Percentiles rank a stretch among this genome's conserved stretches.
Evolutionary conservation across 2,888 invertebrate species (phyloP).

Genomic region (Torymus auratus): DNA sequence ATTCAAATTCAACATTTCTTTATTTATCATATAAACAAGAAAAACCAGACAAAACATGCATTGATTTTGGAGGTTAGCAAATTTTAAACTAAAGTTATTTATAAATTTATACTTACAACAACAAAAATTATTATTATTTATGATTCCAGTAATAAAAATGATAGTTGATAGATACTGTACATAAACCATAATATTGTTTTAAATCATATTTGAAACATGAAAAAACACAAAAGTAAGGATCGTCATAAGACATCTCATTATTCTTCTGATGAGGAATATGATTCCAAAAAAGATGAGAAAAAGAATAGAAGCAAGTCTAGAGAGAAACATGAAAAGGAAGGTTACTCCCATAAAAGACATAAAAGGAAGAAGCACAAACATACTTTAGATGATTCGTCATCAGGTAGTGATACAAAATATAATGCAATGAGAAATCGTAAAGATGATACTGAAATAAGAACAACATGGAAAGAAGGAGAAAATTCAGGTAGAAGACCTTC

Average conservation of each 20-base stretch:
- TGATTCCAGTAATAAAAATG: too few relatives aligned
- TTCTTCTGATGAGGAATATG: background rate
- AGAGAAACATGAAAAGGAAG: slow-evolving; percentile 1
- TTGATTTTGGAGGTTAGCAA: background rate
- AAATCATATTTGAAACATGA: slow-evolving; percentile 15
- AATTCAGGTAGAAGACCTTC: too few relatives aligned
- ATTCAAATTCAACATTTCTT: too few relatives aligned
- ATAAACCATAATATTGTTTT: too few relatives aligned
- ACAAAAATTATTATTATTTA: too few relatives aligned
- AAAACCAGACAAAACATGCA: too few relatives aligned
- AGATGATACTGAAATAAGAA: background rate
- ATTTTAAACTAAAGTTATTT: too few relatives aligned
- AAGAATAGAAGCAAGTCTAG: slow-evolving; percentile 14
- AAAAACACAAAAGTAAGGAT: slow-evolving; percentile 41
- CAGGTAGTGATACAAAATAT: background rate
- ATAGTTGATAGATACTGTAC: too few relatives aligned
- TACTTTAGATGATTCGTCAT: slow-evolving; percentile 25
- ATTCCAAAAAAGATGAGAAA: slow-evolving; percentile 33
- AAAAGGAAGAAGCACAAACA: slow-evolving; percentile 34
- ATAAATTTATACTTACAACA: too few relatives aligned
- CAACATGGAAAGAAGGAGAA: too few relatives aligned
- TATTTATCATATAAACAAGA: too few relatives aligned
- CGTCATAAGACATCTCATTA: slow-evolving; percentile 27
- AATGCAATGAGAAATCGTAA: background rate
- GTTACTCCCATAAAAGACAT: slow-evolving; percentile 19